Base-by-base conservation (phyloP, 2,888 invertebrate species). In the Dryobota labecula region DNA sequence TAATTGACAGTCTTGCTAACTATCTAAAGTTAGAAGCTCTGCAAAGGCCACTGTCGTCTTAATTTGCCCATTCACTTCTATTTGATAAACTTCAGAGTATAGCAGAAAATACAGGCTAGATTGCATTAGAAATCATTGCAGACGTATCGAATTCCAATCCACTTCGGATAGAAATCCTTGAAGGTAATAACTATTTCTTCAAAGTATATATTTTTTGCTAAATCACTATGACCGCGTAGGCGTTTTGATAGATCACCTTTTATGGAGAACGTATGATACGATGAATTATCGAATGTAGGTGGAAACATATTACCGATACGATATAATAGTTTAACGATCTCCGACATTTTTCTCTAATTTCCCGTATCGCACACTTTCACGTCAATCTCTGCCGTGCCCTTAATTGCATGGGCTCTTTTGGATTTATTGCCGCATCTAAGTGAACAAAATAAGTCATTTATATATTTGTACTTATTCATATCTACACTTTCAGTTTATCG, bases 341-440 rank as follows among this genome's bases (percentile, higher is more conserved):
- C 54, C 41, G 53, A 67, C n/a, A 65, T 78, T 73, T 78, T 74
- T 74, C 73, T 79, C 30, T 63, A 79, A 79, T 76, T 80, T 79
- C 71, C 75, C 60, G 36, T 43, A 75, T 77, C 67, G 56, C 56
- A 73, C 75, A 84, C 85, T 85, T 85, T 84, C 85, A 65, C 75
- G 67, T 58, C 65, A 69, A 77, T 75, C 56, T 76, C 60, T 70
- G 13, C 24, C 20, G 61, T 77, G 84, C 78, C 82, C 84, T 77
- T 86, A 80, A 85, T 86, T 76, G 66, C 66, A 58, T 43, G 41
- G 33, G 33, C 38, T 70, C 58, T 74, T 76, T 75, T 63, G 63
- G 51, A 20, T 81, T 68, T 73, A 73, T 73, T 56, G 66, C 69
- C 62, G 57, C 61, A 62, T 68, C 64, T 38, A 66, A 64, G 51